Percentiles rank a stretch among this genome's conserved stretches.
These are phyloP conservation scores for Boloria selene DNA, from an alignment of 2,888 invertebrate genomes.

Conservation along the genomic window DNA sequence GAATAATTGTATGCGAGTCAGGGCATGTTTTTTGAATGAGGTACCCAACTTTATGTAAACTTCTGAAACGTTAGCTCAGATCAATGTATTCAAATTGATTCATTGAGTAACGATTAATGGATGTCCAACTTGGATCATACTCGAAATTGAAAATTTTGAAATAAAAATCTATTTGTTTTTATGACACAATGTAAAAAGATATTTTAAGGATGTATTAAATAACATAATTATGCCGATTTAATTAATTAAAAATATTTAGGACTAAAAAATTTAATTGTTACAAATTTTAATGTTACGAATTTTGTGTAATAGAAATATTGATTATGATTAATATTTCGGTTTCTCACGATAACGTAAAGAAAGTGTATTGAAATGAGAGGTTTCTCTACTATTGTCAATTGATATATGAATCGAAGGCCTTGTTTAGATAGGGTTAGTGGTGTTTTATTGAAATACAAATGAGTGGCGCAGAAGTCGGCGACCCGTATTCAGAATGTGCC, in stretches of 20 bases:
- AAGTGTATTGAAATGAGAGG: constrained; percentile 6
- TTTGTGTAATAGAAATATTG: too few relatives aligned
- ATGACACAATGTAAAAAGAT: constrained; percentile 7
- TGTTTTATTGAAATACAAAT: constrained; percentile 81
- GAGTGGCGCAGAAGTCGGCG: constrained; percentile 67
- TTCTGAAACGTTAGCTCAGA: constrained; percentile 56
- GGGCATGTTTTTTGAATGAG: constrained; percentile 60
- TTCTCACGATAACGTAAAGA: not conserved
- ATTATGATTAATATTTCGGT: too few relatives aligned
- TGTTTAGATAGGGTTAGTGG: constrained; percentile 79
- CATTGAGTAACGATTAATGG: constrained; percentile 60
- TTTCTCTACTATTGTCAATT: constrained; percentile 52
- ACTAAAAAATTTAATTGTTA: too few relatives aligned
- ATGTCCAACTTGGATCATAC: constrained; percentile 62
- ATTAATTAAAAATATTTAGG: not conserved
- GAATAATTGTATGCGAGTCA: constrained; percentile 54
- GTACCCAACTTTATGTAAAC: constrained; percentile 62
- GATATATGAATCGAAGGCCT: constrained; percentile 62
- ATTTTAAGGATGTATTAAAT: not conserved
- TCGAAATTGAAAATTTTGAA: constrained; percentile 50
- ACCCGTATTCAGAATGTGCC: constrained; percentile 70
- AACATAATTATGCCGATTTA: not conserved
- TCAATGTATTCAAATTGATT: constrained; percentile 75
- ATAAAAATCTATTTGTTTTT: constrained; percentile 43
- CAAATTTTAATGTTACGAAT: too few relatives aligned